A percentile compares a stretch with the other conserved stretches of the same genome.
phyloP scores from a whole-genome alignment of 2,888 invertebrate genomes.

The Andrena flavipes region DNA sequence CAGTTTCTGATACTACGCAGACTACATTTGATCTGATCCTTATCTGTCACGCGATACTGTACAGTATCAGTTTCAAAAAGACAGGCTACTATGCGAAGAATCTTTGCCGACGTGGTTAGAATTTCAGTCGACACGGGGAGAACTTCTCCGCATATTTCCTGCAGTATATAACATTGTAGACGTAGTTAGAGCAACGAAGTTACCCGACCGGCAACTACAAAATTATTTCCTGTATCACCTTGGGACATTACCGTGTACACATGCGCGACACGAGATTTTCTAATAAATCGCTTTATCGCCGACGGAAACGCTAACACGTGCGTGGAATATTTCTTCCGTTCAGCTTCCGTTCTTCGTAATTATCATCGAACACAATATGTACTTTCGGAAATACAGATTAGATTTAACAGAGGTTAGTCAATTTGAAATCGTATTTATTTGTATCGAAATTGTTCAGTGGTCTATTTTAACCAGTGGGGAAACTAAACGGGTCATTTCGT shows the following conservation, averaged over 20 bases:
- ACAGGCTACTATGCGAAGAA: neutral
- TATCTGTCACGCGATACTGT: neutral
- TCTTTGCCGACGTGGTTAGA: conserved; percentile 22
- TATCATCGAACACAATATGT: neutral
- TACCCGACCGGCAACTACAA: conserved; percentile 34
- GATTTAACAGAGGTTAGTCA: neutral
- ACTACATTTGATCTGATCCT: conserved; percentile 9
- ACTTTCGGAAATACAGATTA: neutral
- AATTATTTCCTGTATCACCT: conserved; percentile 49
- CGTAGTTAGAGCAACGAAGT: conserved; percentile 42
- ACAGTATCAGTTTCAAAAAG: conserved; percentile 4
- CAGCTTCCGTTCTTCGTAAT: neutral
- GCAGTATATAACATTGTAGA: conserved; percentile 24
- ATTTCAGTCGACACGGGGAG: conserved; percentile 12
- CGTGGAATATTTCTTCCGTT: neutral
- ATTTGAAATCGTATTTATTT: neutral
- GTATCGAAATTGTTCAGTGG: neutral
- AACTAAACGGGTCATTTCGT: neutral
- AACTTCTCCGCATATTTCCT: conserved; percentile 34
- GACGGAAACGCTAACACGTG: neutral
- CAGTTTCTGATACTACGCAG: neutral
- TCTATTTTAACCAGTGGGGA: neutral
- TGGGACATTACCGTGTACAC: conserved; percentile 3
- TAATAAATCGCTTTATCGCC: conserved; percentile 1
- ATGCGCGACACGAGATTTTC: conserved; percentile 23